Evolutionary conservation across 2,888 invertebrate species (phyloP).

Genomic region (Synergus umbraculus): DNA sequence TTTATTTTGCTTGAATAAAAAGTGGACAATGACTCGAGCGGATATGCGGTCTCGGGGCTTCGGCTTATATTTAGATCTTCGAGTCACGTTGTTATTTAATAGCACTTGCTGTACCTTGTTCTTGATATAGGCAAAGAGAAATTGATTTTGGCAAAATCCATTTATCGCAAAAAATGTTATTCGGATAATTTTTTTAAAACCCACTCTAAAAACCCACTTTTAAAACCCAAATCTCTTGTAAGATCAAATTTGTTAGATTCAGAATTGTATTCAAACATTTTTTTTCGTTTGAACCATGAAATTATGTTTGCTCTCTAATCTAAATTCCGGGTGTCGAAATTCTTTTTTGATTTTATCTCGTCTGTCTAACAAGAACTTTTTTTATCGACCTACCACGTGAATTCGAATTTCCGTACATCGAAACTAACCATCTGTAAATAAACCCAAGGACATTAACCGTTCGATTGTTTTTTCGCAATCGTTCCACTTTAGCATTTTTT

Average conservation of each 20-base stretch:
- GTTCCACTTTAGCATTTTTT: neutral
- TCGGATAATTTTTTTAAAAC: neutral
- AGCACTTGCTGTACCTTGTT: conserved; percentile 8
- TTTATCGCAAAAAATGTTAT: too few species aligned
- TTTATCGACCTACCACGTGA: neutral
- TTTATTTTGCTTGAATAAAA: conserved; percentile 31
- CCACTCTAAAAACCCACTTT: too few species aligned
- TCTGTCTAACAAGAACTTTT: neutral
- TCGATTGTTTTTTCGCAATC: neutral
- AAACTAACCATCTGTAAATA: conserved; percentile 27
- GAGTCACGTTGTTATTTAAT: conserved; percentile 40
- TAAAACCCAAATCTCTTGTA: too few species aligned
- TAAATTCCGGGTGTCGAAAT: neutral
- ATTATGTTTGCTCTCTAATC: neutral
- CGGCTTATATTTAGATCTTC: conserved; percentile 35
- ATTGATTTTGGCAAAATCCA: neutral
- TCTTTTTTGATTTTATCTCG: neutral
- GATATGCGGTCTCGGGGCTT: conserved; percentile 31
- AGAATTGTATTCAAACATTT: too few species aligned
- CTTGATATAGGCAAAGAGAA: neutral
- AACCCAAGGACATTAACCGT: neutral
- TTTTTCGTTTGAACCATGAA: neutral
- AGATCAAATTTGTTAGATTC: too few species aligned
- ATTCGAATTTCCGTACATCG: conserved; percentile 26
- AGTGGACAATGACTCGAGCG: conserved; percentile 38